Evolutionary conservation across 2,113 vertebrate genomes (phyloP), one percentile per base, ranked within the genome.

Genomic region (Chaetodon auriga): DNA sequence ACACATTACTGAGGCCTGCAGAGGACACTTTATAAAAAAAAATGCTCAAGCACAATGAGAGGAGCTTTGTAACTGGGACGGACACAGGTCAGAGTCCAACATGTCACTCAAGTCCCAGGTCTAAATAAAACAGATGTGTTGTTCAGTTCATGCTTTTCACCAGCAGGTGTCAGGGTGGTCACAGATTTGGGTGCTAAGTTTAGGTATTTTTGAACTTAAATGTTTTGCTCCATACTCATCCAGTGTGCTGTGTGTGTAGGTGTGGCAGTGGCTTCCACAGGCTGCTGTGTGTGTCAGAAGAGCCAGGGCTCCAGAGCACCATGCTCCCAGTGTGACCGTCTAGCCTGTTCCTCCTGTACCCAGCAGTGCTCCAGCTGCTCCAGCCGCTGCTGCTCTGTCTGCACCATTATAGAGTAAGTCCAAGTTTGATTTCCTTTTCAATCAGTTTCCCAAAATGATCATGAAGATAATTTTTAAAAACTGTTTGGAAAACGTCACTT

Each of bases 241-340:
- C 11, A 23, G 8, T 36, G 36, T 38, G n/a, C 35, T 62, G 7
- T 36, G 18, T 68, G 8, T 89, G 0, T 77, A 95, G 95, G 80
- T 82, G 41, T 41, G 3, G 41, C 71, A 4, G 82, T 12, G 19
- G 53, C 68, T 82, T 58, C 86, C 4, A 13, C 88, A 11, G 83
- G 84, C 69, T 96, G 95, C 58, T 91, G 93, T 30, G 94, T 95
- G 30, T 96, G 95, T 87, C 93, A 93, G 76, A 94, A 91, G 78
- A 89, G 61, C 38, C 89, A 83, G 25, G 87, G 78, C 2, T 65
- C 72, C 54, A 89, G 82, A 80, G 88, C 89, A 1, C 14, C n/a
- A 0, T 96, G 95, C 61, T 90, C 90, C 19, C 95, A 92, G 61
- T 96, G 95, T 18, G 95, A 96, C n/a, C 92, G 95, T 2, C 83